Conservation (phyloP, 30 jellyfish, hydroid and myxozoan species). For the Mastigias papua region DNA sequence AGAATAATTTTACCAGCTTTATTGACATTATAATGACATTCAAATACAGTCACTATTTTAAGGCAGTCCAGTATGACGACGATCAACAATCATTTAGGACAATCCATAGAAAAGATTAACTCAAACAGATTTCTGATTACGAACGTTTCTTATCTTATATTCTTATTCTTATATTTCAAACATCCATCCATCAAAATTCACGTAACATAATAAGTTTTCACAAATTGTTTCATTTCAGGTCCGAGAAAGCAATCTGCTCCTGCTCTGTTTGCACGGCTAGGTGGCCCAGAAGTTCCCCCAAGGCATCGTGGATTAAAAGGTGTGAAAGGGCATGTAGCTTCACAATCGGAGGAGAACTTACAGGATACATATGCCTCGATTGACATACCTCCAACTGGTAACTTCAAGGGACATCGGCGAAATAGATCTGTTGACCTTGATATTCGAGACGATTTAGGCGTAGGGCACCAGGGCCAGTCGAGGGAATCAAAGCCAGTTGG, state of each 20-base stretch:
- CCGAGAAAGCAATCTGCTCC: conserved; percentile 72
- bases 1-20: too few relatives aligned
- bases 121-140: too few relatives aligned
- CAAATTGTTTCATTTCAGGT: conserved; percentile 19
- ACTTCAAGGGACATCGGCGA: conserved; percentile 44
- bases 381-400: not conserved
- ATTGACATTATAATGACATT: too few relatives aligned
- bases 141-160: too few relatives aligned
- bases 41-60: too few relatives aligned
- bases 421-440: conserved; percentile 51
- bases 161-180: too few relatives aligned
- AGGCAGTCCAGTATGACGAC: too few relatives aligned
- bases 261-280: conserved; percentile 30
- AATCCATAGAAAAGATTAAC: too few relatives aligned
- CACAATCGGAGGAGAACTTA: conserved; percentile 3
- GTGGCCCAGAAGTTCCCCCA: conserved; percentile 67
- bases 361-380: not conserved
- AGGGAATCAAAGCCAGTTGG: not conserved
- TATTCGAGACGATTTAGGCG: not conserved
- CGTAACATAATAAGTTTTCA: too few relatives aligned
- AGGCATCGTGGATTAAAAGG: not conserved
- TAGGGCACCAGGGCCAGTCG: not conserved
- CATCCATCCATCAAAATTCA: too few relatives aligned
- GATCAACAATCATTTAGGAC: too few relatives aligned
- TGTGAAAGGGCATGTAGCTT: not conserved